Conservation (phyloP, 1,140 invertebrate species). For the Drosophila pseudoobscura region DNA sequence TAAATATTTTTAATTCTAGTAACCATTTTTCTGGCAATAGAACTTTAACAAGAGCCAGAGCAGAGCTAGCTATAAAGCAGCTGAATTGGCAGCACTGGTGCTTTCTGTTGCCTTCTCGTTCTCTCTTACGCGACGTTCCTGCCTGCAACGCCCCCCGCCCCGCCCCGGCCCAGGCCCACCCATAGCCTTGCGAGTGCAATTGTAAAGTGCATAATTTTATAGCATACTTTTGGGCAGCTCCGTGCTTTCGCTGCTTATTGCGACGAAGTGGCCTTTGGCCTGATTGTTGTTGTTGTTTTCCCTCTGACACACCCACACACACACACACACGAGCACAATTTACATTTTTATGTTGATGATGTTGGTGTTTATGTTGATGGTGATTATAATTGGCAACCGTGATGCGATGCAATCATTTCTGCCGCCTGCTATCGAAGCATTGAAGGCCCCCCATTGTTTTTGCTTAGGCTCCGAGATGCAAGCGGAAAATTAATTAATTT, state of each 20-base stretch:
- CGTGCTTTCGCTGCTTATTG: slow-evolving; percentile 24
- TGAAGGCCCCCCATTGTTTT: slow-evolving; percentile 8
- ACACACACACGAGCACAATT: slow-evolving; percentile 35
- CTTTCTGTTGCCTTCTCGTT: too few relatives aligned
- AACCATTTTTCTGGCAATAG: too few relatives aligned
- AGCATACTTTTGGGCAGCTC: slow-evolving; percentile 36
- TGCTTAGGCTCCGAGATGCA: neutral
- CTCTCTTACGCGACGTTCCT: too few relatives aligned
- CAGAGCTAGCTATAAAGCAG: too few relatives aligned
- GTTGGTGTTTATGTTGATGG: slow-evolving; percentile 30
- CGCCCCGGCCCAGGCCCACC: too few relatives aligned
- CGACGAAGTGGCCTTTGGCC: too few relatives aligned
- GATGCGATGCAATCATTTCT: neutral
- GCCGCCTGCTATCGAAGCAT: too few relatives aligned
- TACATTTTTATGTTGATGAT: slow-evolving; percentile 42
- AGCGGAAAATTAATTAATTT: slow-evolving; percentile 38
- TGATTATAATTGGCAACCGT: slow-evolving; percentile 36
- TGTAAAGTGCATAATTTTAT: slow-evolving; percentile 50
- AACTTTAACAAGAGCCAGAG: too few relatives aligned
- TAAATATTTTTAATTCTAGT: too few relatives aligned
- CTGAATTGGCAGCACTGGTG: too few relatives aligned
- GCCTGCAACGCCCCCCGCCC: too few relatives aligned
- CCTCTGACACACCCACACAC: slow-evolving; percentile 14
- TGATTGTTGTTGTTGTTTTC: slow-evolving; percentile 7
- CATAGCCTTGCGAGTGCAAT: slow-evolving; percentile 28